Percentiles rank a stretch among this genome's conserved stretches.
Evolutionary conservation across 2,888 invertebrate species (phyloP).

Genomic region (Noctua fimbriata): DNA sequence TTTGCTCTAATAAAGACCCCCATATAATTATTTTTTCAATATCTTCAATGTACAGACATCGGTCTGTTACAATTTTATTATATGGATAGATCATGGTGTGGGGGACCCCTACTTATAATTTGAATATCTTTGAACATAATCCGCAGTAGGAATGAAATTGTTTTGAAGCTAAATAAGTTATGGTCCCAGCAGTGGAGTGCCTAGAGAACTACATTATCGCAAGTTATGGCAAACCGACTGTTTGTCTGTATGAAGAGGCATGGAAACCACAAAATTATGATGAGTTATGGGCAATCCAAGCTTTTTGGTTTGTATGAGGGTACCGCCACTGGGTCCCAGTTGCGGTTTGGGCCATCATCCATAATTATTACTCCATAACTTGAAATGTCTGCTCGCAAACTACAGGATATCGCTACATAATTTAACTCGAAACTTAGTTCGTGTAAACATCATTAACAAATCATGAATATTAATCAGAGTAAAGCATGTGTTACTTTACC

Average conservation of each 20-base stretch:
- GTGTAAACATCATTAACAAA: slow-evolving; percentile 26
- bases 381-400: slow-evolving; percentile 9
- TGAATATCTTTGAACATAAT: not conserved
- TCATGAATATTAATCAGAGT: slow-evolving; percentile 39
- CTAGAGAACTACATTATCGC: too few relatives aligned
- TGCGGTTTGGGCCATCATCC: slow-evolving; percentile 4
- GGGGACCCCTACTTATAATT: not conserved
- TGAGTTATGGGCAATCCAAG: too few relatives aligned
- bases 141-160: not conserved
- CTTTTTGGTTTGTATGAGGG: too few relatives aligned
- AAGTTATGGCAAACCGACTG: too few relatives aligned
- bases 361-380: not conserved
- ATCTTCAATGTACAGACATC: too few relatives aligned
- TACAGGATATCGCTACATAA: slow-evolving; percentile 6
- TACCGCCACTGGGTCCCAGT: too few relatives aligned
- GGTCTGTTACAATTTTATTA: not conserved
- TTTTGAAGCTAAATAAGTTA: not conserved
- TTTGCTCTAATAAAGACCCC: too few relatives aligned
- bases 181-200: not conserved
- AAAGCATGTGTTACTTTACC: not conserved
- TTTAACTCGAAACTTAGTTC: slow-evolving; percentile 18
- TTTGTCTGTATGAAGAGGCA: too few relatives aligned
- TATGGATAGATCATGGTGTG: not conserved
- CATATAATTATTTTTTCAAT: too few relatives aligned
- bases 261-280: too few relatives aligned